phyloP scores from a whole-genome alignment of 1,140 invertebrate genomes.

The Brachionus paranguensis region DNA sequence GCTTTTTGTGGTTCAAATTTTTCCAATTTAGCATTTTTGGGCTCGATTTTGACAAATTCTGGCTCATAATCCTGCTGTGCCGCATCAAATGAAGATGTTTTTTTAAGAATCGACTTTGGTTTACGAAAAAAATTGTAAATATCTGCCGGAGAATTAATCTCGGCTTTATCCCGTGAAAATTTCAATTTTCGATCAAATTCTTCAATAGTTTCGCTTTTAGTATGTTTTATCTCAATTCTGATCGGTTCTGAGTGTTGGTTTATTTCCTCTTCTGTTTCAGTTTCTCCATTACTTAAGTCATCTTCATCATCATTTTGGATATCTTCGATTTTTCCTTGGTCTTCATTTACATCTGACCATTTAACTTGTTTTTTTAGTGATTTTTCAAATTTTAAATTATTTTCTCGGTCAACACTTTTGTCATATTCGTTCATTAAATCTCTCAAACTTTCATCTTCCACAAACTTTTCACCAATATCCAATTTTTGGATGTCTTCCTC shows the following conservation, averaged over 20 bases:
- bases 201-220: background rate
- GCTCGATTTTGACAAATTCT: background rate
- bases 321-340: background rate
- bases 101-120: conserved; percentile 34
- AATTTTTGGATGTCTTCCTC: background rate
- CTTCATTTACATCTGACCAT: conserved; percentile 7
- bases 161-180: background rate
- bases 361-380: conserved; percentile 28
- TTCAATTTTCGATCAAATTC: background rate
- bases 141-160: conserved; percentile 28
- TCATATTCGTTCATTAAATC: conserved; percentile 23
- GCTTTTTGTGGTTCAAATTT: conserved; percentile 38
- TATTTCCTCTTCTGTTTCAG: background rate
- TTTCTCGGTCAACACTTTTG: background rate
- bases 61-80: background rate
- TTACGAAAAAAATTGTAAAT: conserved; percentile 14
- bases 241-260: background rate
- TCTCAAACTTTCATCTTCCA: background rate
- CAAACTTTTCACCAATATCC: conserved; percentile 12
- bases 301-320: background rate
- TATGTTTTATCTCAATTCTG: conserved; percentile 23
- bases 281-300: background rate
- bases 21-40: conserved; percentile 15
- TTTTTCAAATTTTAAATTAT: conserved; percentile 11
- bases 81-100: background rate